These are phyloP conservation scores for Halocaridina rubra DNA, from an alignment of 2,888 invertebrate species.

Conservation along the genomic window DNA sequence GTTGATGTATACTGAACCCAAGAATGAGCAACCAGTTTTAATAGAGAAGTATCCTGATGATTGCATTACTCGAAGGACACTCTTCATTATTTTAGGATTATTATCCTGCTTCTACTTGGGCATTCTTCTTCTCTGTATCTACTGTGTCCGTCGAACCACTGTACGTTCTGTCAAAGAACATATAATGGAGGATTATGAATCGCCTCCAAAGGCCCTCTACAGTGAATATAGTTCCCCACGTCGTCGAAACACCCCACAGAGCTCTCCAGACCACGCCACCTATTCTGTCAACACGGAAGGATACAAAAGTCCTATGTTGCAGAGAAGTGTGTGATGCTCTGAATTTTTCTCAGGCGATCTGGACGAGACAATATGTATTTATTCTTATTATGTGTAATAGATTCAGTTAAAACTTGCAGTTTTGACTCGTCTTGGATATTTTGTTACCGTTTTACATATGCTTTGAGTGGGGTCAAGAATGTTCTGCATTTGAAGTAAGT, in stretches of 20 bases:
- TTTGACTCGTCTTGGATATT: too few species aligned
- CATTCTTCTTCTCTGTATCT: neutral
- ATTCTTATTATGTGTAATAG: too few species aligned
- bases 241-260: slow-evolving; percentile 3
- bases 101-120: neutral
- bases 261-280: slow-evolving; percentile 17
- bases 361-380: too few species aligned
- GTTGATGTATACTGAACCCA: neutral
- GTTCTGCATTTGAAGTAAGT: too few species aligned
- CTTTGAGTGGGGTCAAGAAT: too few species aligned
- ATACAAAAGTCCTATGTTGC: neutral
- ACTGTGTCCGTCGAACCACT: neutral
- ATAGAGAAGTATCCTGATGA: neutral
- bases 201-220: slow-evolving; percentile 24
- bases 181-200: slow-evolving; percentile 35
- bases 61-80: neutral
- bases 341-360: too few species aligned
- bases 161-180: neutral
- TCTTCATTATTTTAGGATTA: neutral
- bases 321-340: too few species aligned
- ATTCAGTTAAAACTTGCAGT: too few species aligned
- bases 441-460: too few species aligned
- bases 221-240: slow-evolving; percentile 31
- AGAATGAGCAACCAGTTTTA: neutral
- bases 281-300: neutral